Evolutionary conservation across 2,888 invertebrate species (phyloP).

Genomic region (Spodoptera littoralis): DNA sequence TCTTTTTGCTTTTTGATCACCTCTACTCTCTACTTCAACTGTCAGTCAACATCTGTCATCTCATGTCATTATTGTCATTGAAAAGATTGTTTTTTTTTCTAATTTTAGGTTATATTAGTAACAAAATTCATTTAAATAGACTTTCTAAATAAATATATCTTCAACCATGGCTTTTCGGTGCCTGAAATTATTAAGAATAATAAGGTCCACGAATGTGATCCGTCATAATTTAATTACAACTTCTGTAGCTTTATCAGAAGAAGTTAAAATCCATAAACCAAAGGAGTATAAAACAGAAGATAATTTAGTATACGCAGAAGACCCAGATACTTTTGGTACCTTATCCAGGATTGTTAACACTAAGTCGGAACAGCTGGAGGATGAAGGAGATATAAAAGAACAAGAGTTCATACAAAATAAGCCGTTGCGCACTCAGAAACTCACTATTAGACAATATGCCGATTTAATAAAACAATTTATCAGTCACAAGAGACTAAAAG

Average conservation of each 20-base stretch:
- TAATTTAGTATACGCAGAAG: constrained; percentile 74
- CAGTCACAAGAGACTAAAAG: constrained; percentile 90
- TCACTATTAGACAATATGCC: constrained; percentile 91
- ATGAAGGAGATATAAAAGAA: constrained; percentile 90
- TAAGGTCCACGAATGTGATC: constrained; percentile 58
- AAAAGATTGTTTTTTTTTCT: constrained; percentile 2
- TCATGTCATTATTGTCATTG: background rate
- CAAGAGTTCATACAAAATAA: constrained; percentile 87
- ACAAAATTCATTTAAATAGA: background rate
- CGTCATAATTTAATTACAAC: constrained; percentile 63
- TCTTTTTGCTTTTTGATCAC: too few relatives aligned
- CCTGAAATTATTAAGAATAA: constrained; percentile 62
- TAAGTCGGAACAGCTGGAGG: constrained; percentile 70
- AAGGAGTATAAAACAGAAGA: constrained; percentile 75
- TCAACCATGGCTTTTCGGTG: constrained; percentile 71
- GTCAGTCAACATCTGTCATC: too few relatives aligned
- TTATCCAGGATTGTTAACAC: constrained; percentile 65
- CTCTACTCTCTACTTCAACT: too few relatives aligned
- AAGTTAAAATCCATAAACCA: constrained; percentile 55
- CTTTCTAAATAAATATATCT: constrained; percentile 29
- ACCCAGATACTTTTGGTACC: constrained; percentile 90
- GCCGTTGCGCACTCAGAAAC: constrained; percentile 84
- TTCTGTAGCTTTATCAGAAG: constrained; percentile 48
- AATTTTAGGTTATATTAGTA: constrained; percentile 23
- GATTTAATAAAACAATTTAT: constrained; percentile 92